Conservation (phyloP, 2,888 invertebrate species). For the Pomacea canaliculata region DNA sequence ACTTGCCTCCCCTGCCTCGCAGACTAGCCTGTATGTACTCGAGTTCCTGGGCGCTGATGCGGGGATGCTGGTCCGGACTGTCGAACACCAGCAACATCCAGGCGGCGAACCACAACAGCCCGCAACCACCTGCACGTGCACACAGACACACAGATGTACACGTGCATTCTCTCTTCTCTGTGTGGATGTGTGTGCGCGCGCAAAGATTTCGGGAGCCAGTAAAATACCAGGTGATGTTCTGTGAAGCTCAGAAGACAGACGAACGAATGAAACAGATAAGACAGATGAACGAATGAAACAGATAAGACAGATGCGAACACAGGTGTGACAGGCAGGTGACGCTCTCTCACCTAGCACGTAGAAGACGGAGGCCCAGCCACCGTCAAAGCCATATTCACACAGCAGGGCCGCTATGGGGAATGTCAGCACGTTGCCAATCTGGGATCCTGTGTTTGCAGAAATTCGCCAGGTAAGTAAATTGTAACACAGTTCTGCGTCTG, state of each 20-base stretch:
- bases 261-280: too few species aligned
- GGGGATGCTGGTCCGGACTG: slow-evolving; percentile 25
- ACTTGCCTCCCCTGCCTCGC: background rate
- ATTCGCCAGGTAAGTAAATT: background rate
- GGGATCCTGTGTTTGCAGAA: slow-evolving; percentile 74
- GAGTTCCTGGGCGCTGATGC: slow-evolving; percentile 20
- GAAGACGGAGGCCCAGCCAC: slow-evolving; percentile 76
- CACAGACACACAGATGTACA: background rate
- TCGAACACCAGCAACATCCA: slow-evolving; percentile 31
- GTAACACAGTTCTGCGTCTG: too few species aligned
- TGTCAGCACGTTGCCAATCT: slow-evolving; percentile 81
- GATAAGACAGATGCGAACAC: too few species aligned
- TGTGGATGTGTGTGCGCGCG: background rate
- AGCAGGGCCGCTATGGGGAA: slow-evolving; percentile 74
- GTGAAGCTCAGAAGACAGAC: too few species aligned
- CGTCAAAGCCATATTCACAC: slow-evolving; percentile 72
- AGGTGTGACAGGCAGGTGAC: too few species aligned
- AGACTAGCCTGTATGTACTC: slow-evolving; percentile 23
- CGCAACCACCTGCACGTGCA: slow-evolving; percentile 14
- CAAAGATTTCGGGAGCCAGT: too few species aligned
- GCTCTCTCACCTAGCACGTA: slow-evolving; percentile 71
- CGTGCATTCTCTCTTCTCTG: background rate
- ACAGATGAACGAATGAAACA: too few species aligned
- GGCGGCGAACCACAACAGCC: slow-evolving; percentile 24
- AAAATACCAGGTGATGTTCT: background rate